phyloP scores from a whole-genome alignment of 2,797 vertebrate genomes.

The Jordanella pulchra region DNA sequence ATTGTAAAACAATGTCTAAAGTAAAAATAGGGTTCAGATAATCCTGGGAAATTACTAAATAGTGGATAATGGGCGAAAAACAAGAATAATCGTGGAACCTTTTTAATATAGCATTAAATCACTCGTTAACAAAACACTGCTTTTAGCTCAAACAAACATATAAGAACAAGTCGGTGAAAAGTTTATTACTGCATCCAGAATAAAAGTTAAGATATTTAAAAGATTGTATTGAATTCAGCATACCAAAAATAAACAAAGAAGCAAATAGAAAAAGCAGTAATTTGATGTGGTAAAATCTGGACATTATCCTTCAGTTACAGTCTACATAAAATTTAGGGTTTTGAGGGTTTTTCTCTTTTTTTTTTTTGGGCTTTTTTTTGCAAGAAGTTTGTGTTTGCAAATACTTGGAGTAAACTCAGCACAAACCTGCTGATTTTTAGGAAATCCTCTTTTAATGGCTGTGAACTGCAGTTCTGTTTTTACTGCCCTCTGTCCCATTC shows the following conservation, averaged over 20 bases:
- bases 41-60: background rate
- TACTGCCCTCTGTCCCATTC: constrained; percentile 5
- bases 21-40: background rate
- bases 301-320: background rate
- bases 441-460: constrained; percentile 32
- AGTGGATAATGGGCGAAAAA: background rate
- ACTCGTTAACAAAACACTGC: background rate
- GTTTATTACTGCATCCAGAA: background rate
- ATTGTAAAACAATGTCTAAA: background rate
- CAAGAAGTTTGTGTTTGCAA: constrained; percentile 4
- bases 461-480: constrained; percentile 10
- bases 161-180: background rate
- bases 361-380: background rate
- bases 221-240: background rate
- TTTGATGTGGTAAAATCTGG: background rate
- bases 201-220: background rate
- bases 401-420: background rate
- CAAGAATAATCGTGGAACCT: background rate
- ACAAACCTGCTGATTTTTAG: constrained; percentile 18
- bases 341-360: background rate
- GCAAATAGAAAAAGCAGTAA: background rate
- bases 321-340: background rate
- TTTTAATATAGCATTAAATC: background rate
- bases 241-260: background rate
- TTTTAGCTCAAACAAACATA: background rate